Percentiles rank a stretch among this genome's conserved stretches.
phyloP scores from a whole-genome alignment of 2,113 vertebrate genomes.

The Sciurus niger region DNA sequence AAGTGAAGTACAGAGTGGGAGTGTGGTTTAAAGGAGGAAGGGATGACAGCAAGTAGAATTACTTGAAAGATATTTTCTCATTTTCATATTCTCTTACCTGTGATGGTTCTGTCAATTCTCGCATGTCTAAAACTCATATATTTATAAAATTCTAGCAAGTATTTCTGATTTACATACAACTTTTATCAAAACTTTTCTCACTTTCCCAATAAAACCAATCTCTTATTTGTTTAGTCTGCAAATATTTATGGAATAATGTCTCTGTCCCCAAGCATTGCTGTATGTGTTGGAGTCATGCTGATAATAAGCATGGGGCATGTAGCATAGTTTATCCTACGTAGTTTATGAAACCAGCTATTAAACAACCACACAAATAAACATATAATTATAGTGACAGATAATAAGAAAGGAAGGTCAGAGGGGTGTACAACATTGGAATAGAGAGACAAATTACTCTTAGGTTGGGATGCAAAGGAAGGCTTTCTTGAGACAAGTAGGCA shows the following conservation, averaged over 20 bases:
- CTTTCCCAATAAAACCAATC: background rate
- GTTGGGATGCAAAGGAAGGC: background rate
- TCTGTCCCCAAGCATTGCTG: background rate
- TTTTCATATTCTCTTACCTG: background rate
- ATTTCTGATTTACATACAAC: background rate
- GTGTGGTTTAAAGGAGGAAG: background rate
- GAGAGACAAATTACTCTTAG: background rate
- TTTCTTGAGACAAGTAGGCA: background rate
- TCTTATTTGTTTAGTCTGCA: background rate
- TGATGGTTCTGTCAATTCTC: background rate
- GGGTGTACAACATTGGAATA: background rate
- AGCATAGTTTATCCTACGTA: background rate
- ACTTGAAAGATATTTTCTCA: background rate
- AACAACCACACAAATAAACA: background rate
- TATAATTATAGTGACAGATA: background rate
- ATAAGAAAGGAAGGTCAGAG: background rate
- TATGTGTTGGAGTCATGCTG: background rate
- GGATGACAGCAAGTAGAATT: background rate
- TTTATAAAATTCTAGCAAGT: background rate
- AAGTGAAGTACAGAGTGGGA: background rate
- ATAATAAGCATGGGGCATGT: background rate
- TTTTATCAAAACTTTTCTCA: background rate
- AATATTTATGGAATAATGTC: background rate
- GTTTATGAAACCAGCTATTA: background rate
- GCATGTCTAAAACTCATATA: background rate